Conservation (phyloP, 2,888 invertebrate species). For the Leptopilina syphax region DNA sequence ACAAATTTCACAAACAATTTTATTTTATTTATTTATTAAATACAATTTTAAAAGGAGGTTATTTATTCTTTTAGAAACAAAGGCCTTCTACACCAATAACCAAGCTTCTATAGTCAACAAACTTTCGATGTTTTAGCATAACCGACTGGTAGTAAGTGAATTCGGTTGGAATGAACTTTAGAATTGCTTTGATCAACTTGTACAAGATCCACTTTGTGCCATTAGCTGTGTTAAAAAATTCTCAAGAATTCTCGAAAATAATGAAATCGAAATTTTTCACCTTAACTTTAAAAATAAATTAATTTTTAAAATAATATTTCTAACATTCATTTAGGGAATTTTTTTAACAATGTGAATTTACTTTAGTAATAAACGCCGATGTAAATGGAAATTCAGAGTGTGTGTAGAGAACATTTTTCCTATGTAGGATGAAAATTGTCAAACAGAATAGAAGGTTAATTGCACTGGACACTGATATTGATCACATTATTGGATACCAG, state of each 20-base stretch:
- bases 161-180: constrained; percentile 65
- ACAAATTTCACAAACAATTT: neutral
- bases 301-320: too few relatives aligned
- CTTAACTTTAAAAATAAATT: too few relatives aligned
- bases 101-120: neutral
- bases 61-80: constrained; percentile 16
- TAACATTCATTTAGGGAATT: neutral
- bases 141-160: constrained; percentile 52
- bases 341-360: neutral
- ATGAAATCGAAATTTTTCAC: too few relatives aligned
- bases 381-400: neutral
- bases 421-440: neutral
- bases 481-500: constrained; percentile 64
- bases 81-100: constrained; percentile 27
- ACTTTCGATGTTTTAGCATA: constrained; percentile 49
- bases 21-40: neutral
- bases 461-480: constrained; percentile 66
- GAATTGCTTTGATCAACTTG: constrained; percentile 62
- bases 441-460: constrained; percentile 57
- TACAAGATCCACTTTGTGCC: constrained; percentile 27
- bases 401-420: neutral
- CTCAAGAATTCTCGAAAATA: neutral
- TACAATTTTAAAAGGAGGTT: neutral
- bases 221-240: constrained; percentile 6
- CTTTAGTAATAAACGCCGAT: neutral